Conservation (phyloP, 2,797 vertebrate genomes). For the Thripadectes ignobilis region DNA sequence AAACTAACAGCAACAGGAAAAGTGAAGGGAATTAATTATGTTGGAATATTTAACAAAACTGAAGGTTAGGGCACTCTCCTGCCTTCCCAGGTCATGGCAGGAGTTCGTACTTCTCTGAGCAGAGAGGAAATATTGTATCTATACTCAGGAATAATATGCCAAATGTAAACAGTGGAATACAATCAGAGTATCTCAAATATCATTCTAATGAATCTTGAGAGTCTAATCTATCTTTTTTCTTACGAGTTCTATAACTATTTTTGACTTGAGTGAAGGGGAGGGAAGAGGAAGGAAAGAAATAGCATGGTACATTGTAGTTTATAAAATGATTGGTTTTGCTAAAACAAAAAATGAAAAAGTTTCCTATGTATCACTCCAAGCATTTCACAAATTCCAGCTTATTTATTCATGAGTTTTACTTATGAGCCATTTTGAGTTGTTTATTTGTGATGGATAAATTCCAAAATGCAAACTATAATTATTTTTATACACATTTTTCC, state of each 20-base stretch:
- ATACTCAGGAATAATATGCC: background rate
- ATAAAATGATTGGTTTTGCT: background rate
- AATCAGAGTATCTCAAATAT: background rate
- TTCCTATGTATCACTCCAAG: background rate
- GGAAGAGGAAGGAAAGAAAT: background rate
- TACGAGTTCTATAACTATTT: background rate
- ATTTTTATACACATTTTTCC: background rate
- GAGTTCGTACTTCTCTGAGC: background rate
- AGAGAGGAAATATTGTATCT: background rate
- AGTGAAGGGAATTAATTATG: background rate
- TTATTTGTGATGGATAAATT: background rate
- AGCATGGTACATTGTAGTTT: background rate
- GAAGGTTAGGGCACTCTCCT: background rate
- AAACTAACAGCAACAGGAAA: background rate
- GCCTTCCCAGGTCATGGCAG: background rate
- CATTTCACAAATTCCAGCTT: background rate
- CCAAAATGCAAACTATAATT: background rate
- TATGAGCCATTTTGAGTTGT: background rate
- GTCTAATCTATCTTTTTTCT: background rate
- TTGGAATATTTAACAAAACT: background rate
- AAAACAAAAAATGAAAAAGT: background rate
- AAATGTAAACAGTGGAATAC: background rate
- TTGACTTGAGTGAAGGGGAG: background rate
- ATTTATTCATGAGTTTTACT: background rate
- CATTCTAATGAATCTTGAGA: background rate